These are phyloP conservation scores for Kryptolebias marmoratus DNA, from an alignment of 2,113 vertebrate species.

Conservation along the genomic window DNA sequence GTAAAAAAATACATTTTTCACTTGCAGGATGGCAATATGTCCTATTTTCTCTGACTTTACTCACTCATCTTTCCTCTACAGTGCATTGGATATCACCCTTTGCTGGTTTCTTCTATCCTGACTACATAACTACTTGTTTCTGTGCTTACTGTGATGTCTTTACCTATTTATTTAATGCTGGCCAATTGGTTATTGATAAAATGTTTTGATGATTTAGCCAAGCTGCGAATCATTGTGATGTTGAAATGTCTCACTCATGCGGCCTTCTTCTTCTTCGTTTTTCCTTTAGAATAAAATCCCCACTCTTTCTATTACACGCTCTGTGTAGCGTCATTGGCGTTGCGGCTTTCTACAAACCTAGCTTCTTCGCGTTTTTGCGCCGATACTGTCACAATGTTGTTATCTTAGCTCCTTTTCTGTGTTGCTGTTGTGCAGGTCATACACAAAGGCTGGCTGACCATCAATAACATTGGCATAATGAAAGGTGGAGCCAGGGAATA, in stretches of 20 bases:
- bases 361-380: too few relatives aligned
- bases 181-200: background rate
- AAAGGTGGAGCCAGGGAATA: slow-evolving; percentile 87
- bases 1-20: background rate
- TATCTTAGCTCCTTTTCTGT: slow-evolving; percentile 35
- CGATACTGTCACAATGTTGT: background rate
- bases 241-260: too few relatives aligned
- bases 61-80: slow-evolving; percentile 15
- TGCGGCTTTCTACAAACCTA: too few relatives aligned
- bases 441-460: slow-evolving; percentile 85
- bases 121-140: slow-evolving; percentile 2
- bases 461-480: slow-evolving; percentile 88
- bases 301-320: too few relatives aligned
- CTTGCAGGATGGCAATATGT: slow-evolving; percentile 23
- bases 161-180: background rate
- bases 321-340: too few relatives aligned
- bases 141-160: background rate
- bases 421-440: slow-evolving; percentile 83
- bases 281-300: too few relatives aligned
- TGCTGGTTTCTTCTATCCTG: background rate
- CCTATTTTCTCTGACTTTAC: slow-evolving; percentile 16
- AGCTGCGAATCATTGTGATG: too few relatives aligned
- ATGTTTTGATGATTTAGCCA: background rate
- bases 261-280: too few relatives aligned
- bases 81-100: slow-evolving; percentile 5